Evolutionary conservation across 2,797 vertebrate species (phyloP), one percentile per base, ranked within the genome.

Genomic region (Argentina silus): DNA sequence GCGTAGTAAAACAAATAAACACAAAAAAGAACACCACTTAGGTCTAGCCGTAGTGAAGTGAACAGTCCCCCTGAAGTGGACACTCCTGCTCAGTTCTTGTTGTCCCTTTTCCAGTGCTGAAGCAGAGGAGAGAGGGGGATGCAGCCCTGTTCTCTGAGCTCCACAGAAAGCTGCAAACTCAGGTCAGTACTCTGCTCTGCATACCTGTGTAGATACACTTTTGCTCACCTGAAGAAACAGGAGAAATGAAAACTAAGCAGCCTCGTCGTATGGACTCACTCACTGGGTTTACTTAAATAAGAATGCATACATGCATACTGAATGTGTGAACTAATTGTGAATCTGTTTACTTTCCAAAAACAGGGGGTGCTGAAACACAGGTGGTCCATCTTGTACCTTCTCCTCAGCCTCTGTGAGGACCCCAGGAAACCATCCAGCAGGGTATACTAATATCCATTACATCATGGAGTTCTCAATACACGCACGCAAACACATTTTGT

Each of bases 381-480:
- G 86, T 99, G 98, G 98, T 96, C 98, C 67, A 92, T 98, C 69
- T 95, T 99, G 80, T 99, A 99, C 93, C 93, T 99, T 91, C 87
- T 99, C 86, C 96, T 99, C 72, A 98, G 96, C 86, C 96, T 99
- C 72, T 97, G 96, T 82, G 98, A 99, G 89, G 98, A 99, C 83
- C 98, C 97, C 11, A 95, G 97, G 53, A 99, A 96, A 79, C 96
- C 95, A 0, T 92, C 96, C 68, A 91, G 85, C 85, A 51, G 65
- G 48, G 65, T 53, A 27, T 51, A 48, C 5, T 14, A 11, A 10
- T 36, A 36, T 36, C 27, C 12, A 42, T 36, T 43, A 56, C n/a
- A 67, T 11, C 19, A 23, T 3, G 15, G 4, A 50, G 14, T 23
- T 21, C 17, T 14, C 47, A 15, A 62, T 14, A 48, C 63, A 48